phyloP scores from a whole-genome alignment of 2,797 vertebrate species.

The Hippocampus kuda region DNA sequence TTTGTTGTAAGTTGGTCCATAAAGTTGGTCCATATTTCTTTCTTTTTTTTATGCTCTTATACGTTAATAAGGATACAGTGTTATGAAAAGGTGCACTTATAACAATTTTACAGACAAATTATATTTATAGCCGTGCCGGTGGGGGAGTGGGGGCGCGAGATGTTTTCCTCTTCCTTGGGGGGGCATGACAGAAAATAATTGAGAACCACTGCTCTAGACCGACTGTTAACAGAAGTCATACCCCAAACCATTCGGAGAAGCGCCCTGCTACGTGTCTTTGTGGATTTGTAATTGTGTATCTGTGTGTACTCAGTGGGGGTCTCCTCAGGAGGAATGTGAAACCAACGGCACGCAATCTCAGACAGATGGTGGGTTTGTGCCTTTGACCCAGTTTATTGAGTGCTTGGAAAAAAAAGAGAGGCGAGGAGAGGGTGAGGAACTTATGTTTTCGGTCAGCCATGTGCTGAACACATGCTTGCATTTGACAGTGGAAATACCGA shows the following conservation, averaged over 20 bases:
- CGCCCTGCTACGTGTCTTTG: conserved; percentile 14
- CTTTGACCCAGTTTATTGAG: conserved; percentile 61
- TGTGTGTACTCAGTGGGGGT: conserved; percentile 31
- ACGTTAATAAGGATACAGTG: too few relatives aligned
- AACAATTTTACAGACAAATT: too few relatives aligned
- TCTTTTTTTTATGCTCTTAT: too few relatives aligned
- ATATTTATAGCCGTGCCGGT: too few relatives aligned
- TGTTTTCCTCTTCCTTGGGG: too few relatives aligned
- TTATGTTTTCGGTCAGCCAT: conserved; percentile 50
- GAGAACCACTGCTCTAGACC: too few relatives aligned
- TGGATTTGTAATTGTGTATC: conserved; percentile 9
- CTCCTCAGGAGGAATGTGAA: conserved; percentile 60
- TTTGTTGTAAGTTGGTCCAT: too few relatives aligned
- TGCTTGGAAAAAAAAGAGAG: conserved; percentile 19
- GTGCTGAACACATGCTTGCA: conserved; percentile 62
- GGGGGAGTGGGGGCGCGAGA: too few relatives aligned
- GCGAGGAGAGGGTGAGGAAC: conserved; percentile 12
- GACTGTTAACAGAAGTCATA: conserved; percentile 47
- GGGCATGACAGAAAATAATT: too few relatives aligned
- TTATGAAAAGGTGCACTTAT: too few relatives aligned
- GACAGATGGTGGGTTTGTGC: conserved; percentile 62
- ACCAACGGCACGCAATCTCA: conserved; percentile 51
- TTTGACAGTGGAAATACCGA: conserved; percentile 56
- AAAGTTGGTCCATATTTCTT: too few relatives aligned
- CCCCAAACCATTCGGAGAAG: conserved; percentile 31